phyloP scores from a whole-genome alignment of 2,888 invertebrate species.

The Drosophila falleni region DNA sequence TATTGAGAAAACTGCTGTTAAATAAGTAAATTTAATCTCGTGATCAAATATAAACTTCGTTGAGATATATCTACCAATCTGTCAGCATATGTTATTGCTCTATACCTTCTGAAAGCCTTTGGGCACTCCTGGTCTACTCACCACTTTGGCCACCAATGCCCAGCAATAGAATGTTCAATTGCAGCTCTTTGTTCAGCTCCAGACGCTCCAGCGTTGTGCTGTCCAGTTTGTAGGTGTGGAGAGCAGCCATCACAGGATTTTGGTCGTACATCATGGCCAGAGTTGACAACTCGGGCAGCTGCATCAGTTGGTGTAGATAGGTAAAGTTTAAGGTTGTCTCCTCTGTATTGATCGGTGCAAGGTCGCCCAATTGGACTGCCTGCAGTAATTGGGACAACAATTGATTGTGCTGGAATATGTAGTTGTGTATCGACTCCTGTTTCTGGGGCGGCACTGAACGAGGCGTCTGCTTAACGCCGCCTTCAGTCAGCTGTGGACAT shows the following conservation, averaged over 20 bases:
- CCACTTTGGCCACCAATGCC: conserved; percentile 66
- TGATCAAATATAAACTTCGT: no score
- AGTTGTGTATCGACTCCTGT: conserved; percentile 81
- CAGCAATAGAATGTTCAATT: conserved; percentile 67
- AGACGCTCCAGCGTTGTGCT: conserved; percentile 56
- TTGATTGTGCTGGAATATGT: conserved; percentile 81
- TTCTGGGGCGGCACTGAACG: conserved; percentile 65
- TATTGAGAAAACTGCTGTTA: no score
- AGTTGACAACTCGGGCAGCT: conserved; percentile 65
- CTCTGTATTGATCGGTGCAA: conserved; percentile 19
- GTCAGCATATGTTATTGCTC: no score
- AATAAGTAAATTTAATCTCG: no score
- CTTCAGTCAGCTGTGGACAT: conserved; percentile 87
- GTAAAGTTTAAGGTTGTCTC: conserved; percentile 57
- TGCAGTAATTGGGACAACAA: conserved; percentile 80
- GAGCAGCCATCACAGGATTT: conserved; percentile 74
- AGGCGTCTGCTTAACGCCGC: conserved; percentile 7
- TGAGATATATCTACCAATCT: no score
- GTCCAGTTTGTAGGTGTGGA: conserved; percentile 76
- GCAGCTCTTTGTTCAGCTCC: conserved; percentile 44
- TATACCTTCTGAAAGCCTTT: no score
- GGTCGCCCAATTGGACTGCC: conserved; percentile 60
- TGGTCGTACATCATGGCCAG: conserved; percentile 66
- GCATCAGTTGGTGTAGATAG: conserved; percentile 69
- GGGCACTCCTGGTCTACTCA: conserved; percentile 33